A percentile compares a stretch with the other conserved stretches of the same genome.
Conservation (phyloP, 2,113 vertebrate genomes). For the Blennius ocellaris region DNA sequence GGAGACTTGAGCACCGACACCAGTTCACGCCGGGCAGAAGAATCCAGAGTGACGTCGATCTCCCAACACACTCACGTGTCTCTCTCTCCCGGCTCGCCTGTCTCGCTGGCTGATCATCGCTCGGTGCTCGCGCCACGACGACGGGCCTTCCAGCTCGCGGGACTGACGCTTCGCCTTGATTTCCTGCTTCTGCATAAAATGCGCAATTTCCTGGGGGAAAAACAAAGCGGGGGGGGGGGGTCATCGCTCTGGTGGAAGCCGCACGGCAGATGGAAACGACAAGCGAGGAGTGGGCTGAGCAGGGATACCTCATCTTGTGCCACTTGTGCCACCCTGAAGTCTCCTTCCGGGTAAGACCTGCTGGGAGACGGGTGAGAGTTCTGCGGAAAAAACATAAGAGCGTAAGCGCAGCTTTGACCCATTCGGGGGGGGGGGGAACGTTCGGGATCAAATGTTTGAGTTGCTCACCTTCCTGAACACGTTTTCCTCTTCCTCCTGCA, state of each 20-base stretch:
- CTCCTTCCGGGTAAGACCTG: constrained; percentile 55
- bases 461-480: constrained; percentile 54
- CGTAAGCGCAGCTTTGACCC: neutral
- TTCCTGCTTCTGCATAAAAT: constrained; percentile 86
- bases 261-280: neutral
- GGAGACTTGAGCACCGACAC: too few species aligned
- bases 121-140: constrained; percentile 62
- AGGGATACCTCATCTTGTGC: constrained; percentile 83
- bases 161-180: constrained; percentile 77
- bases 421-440: neutral
- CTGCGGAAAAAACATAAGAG: constrained; percentile 33
- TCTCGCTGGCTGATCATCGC: constrained; percentile 64
- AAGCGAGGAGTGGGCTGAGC: neutral
- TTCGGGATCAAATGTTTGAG: neutral
- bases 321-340: constrained; percentile 82
- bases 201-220: constrained; percentile 83
- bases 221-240: neutral
- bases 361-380: constrained; percentile 32
- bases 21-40: too few species aligned
- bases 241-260: neutral
- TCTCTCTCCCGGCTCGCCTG: constrained; percentile 61
- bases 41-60: too few species aligned
- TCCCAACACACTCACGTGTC: constrained; percentile 51
- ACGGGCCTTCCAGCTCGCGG: constrained; percentile 65
- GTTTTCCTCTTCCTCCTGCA: constrained; percentile 79